Base-by-base conservation (phyloP, 2,888 invertebrate species). In the Xestoiulus laeticollis region DNA sequence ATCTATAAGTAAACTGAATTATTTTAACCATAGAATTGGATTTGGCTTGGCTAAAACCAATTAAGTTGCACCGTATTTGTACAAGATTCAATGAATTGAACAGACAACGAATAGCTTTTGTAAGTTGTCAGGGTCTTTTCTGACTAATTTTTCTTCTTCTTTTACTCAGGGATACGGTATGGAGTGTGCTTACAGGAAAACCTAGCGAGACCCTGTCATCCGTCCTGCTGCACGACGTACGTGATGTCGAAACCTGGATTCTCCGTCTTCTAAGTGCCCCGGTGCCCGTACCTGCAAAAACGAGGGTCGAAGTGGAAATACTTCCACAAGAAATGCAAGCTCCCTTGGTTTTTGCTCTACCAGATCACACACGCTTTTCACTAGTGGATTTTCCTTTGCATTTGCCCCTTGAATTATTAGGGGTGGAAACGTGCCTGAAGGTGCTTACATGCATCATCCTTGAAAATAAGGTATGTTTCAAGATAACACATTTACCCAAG, bases 241-340 rank as follows among this genome's bases (percentile, higher is more conserved):
- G 96, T 90, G 99, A 99, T 93, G 97, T 99, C 90, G 99, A 99
- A 93, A 99, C 98, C 10, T 99, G 99, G 99, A 99, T 99, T 90
- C 93, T 99, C 89, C 95, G 98, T 89, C 93, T 99, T 78, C 94
- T 99, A 84, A 99, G 98, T 90, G 97, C 99, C 88, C 99, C 99
- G 3, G 99, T 99, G 87, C 99, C 99, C 6, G 97, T 99, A 88
- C 99, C 99, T 53, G 97, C 98, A 88, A 98, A 98, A 93, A 99
- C 99, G 16, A 95, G 96, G 92, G 94, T 95, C 59, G 94, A 94
- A 92, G 92, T 95, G 88, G 97, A 98, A 93, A 95, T 99, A 89
- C 93, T 99, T 90, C 97, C 98, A 78, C 95, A 95, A 16, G 95
- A 95, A 88, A 94, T 96, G 87, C 97, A 97, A 91, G 95, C 96